Conservation (phyloP, 2,797 vertebrate genomes). For the Urophycis tenuis region DNA sequence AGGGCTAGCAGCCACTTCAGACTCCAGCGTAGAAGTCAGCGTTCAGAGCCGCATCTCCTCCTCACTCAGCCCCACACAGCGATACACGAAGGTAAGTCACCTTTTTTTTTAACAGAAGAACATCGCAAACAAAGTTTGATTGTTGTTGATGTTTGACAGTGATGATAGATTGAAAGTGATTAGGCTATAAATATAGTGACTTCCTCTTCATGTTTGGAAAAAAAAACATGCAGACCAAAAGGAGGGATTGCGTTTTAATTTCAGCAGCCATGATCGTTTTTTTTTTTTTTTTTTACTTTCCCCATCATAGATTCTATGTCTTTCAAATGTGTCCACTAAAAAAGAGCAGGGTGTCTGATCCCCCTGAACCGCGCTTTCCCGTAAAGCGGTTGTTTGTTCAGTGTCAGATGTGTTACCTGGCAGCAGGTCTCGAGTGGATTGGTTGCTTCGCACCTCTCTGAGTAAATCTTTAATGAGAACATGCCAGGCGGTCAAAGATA, state of each 20-base stretch:
- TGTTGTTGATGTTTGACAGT: too few species aligned
- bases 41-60: neutral
- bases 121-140: neutral
- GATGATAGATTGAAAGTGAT: neutral
- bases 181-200: too few species aligned
- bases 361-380: neutral
- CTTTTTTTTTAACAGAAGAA: neutral
- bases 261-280: too few species aligned
- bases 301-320: too few species aligned
- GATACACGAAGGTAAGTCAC: neutral
- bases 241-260: too few species aligned
- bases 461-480: constrained; percentile 31
- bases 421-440: constrained; percentile 9
- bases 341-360: neutral
- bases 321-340: neutral
- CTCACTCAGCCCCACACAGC: neutral
- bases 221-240: too few species aligned
- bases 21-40: neutral
- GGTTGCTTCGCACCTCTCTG: constrained; percentile 9
- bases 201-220: too few species aligned
- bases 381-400: neutral
- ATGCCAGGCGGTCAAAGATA: neutral
- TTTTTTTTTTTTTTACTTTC: too few species aligned
- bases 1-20: too few species aligned
- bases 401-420: constrained; percentile 23